Conservation (phyloP, 2,113 vertebrate species). For the Echinops telfairi region DNA sequence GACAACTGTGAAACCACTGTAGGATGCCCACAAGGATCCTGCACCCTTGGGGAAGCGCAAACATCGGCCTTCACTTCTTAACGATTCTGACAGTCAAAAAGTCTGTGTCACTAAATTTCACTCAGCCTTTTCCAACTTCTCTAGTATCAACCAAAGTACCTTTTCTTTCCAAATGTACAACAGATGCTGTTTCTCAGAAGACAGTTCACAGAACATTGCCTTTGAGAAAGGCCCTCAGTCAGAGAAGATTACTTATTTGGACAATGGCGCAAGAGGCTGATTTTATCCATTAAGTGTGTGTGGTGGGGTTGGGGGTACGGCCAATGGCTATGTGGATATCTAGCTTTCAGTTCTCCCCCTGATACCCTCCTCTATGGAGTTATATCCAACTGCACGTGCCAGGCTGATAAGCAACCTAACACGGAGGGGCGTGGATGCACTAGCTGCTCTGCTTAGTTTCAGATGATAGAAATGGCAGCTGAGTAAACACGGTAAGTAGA, state of each 20-base stretch:
- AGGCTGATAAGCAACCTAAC: background rate
- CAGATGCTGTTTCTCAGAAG: conserved; percentile 57
- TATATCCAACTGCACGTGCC: background rate
- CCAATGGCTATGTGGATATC: conserved; percentile 46
- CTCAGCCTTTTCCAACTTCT: conserved; percentile 16
- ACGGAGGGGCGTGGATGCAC: background rate
- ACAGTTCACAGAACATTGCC: conserved; percentile 49
- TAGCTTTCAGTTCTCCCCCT: conserved; percentile 68
- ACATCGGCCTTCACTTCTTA: background rate
- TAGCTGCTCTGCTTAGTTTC: conserved; percentile 64
- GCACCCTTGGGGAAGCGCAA: background rate
- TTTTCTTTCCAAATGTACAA: conserved; percentile 67
- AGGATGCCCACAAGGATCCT: no score
- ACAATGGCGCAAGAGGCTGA: conserved; percentile 27
- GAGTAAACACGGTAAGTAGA: conserved; percentile 60
- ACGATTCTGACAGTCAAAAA: background rate
- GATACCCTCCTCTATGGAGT: conserved; percentile 48
- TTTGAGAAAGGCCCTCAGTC: conserved; percentile 42
- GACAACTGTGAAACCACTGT: background rate
- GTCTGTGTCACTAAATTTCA: background rate
- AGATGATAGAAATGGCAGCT: conserved; percentile 62
- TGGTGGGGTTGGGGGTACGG: background rate
- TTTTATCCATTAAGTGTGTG: conserved; percentile 5
- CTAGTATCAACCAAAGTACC: background rate
- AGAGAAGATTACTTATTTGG: background rate